These are phyloP conservation scores for Catocala fraxini DNA, from an alignment of 2,888 invertebrate species.

Conservation along the genomic window DNA sequence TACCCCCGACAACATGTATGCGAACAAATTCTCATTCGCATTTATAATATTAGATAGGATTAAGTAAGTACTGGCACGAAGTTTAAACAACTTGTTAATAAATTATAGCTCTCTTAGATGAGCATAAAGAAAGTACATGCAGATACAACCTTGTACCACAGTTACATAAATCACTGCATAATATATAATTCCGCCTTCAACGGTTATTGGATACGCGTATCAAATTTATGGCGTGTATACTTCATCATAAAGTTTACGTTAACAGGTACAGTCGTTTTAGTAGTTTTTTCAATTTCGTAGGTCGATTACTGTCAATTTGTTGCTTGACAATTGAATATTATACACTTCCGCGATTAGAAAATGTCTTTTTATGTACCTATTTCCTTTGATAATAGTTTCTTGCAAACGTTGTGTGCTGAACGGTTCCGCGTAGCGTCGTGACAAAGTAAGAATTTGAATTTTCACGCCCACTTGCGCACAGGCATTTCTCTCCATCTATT, in stretches of 20 bases:
- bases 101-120: neutral
- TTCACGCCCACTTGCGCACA: slow-evolving; percentile 69
- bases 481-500: slow-evolving; percentile 69
- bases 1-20: no score
- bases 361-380: slow-evolving; percentile 17
- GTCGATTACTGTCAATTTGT: slow-evolving; percentile 20
- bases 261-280: slow-evolving; percentile 20
- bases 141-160: neutral
- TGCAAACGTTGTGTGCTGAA: slow-evolving; percentile 12
- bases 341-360: slow-evolving; percentile 30
- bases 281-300: slow-evolving; percentile 14
- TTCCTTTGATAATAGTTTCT: slow-evolving; percentile 17
- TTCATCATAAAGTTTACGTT: slow-evolving; percentile 21
- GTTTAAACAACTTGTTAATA: neutral
- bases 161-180: slow-evolving; percentile 34
- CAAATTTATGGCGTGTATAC: slow-evolving; percentile 7
- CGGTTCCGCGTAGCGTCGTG: slow-evolving; percentile 51
- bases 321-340: slow-evolving; percentile 1
- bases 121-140: neutral
- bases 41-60: no score
- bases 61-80: no score
- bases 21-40: no score
- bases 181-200: slow-evolving; percentile 30
- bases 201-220: slow-evolving; percentile 22
- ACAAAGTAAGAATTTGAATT: slow-evolving; percentile 66